Evolutionary conservation across 2,888 invertebrate genomes (phyloP), one percentile per base, ranked within the genome.

Genomic region (Heteromyza rotundicornis): DNA sequence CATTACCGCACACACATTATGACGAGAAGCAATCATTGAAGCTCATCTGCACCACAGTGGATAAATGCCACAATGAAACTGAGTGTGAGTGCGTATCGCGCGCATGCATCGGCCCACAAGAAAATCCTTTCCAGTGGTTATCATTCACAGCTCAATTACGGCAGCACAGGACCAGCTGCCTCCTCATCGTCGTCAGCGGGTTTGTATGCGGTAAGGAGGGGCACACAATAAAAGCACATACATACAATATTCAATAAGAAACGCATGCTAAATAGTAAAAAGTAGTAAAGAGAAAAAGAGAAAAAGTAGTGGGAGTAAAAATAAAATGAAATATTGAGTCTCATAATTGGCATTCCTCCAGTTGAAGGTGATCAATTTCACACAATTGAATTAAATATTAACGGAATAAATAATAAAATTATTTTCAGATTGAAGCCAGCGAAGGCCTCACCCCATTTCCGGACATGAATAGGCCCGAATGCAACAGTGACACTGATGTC

Each of bases 91-190:
- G 93, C 93, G 78, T 93, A 92, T 84, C 88, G 93, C 83, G 93
- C 93, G 80, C 93, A 93, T 85, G 92, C 93, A 82, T 92, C 92
- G 70, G 93, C 93, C 82, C 92, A 93, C 84, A 92, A 92, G 85
- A 93, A 93, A 86, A 92, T 93, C 79, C 86, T 93, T 80, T 89
- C 90, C 73, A 89, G 89, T 78, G 92, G 90, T 78, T 90, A 90
- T 84, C 90, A 90, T 77, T 89, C 89, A 82, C 88, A 89, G 83
- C 86, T 88, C 76, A 89, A 89, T 82, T 92, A 92, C 87, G 92
- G 90, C 64, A 90, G 90, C 74, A 90, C 90, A 55, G 88, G 89
- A 64, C 86, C 86, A 64, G 89, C 89, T 61, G 87, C 87, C 71
- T 87, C 87, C 70, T 75, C 87, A 71, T 76, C 84, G 77, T 87